Percentiles rank a stretch among this genome's conserved stretches.
phyloP scores from a whole-genome alignment of 1,140 invertebrate species.

The Phenacoccus solenopsis region DNA sequence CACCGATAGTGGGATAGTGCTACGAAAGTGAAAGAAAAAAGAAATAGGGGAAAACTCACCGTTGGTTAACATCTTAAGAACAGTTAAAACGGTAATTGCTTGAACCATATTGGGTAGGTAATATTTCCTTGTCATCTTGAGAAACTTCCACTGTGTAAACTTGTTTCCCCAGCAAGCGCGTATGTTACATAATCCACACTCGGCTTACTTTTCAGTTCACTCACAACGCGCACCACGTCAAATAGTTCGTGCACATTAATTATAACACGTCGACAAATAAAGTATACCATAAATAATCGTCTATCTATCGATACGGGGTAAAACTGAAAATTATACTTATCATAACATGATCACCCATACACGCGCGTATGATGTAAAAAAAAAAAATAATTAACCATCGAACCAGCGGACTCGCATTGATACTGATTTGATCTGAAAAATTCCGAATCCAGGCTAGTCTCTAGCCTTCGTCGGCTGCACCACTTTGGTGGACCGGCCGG shows the following conservation, averaged over 20 bases:
- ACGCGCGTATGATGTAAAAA: neutral
- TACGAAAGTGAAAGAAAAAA: neutral
- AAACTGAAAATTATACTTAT: neutral
- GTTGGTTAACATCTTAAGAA: constrained; percentile 65
- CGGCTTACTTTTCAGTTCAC: neutral
- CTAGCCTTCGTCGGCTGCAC: constrained; percentile 11
- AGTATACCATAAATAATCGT: no score
- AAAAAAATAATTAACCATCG: neutral
- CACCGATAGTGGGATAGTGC: neutral
- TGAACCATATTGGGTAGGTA: constrained; percentile 58
- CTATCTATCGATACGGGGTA: neutral
- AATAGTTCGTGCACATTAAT: neutral
- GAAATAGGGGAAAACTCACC: no score
- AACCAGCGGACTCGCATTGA: neutral
- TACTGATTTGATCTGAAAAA: neutral
- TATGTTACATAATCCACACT: constrained; percentile 5
- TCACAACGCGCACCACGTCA: neutral
- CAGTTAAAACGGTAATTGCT: constrained; percentile 67
- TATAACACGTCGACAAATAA: no score
- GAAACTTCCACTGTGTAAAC: neutral
- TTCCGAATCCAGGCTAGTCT: constrained; percentile 10
- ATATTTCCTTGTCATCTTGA: constrained; percentile 45
- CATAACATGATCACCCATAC: neutral
- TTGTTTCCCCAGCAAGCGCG: constrained; percentile 9
- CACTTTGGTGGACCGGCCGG: constrained; percentile 13